A percentile compares a stretch with the other conserved stretches of the same genome.
phyloP scores from a whole-genome alignment of 2,888 invertebrate genomes.

The Erpobdella octoculata region DNA sequence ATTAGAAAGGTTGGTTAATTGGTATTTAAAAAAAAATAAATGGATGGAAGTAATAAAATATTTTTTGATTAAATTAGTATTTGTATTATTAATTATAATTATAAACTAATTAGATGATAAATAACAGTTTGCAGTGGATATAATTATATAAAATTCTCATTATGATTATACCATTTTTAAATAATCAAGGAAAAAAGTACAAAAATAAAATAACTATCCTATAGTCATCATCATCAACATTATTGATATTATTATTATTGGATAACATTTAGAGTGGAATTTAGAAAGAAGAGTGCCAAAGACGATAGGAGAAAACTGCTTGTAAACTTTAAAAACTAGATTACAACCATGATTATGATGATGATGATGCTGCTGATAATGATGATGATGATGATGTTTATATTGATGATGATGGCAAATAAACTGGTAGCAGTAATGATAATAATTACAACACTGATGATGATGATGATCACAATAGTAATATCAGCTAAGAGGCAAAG shows the following conservation, averaged over 20 bases:
- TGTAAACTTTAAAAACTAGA: too few relatives aligned
- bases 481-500: neutral
- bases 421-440: neutral
- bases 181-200: neutral
- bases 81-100: too few relatives aligned
- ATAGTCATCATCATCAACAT: neutral
- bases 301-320: too few relatives aligned
- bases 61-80: neutral
- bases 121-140: neutral
- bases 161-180: too few relatives aligned
- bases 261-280: too few relatives aligned
- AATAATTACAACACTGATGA: constrained; percentile 16
- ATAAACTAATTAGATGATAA: too few relatives aligned
- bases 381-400: constrained; percentile 20
- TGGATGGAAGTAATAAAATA: neutral
- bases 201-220: neutral
- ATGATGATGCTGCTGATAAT: neutral
- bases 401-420: constrained; percentile 2
- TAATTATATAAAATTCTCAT: neutral
- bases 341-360: too few relatives aligned
- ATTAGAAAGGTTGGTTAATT: neutral
- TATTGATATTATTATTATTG: neutral
- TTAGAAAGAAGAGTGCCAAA: too few relatives aligned
- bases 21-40: neutral
- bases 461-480: neutral